Evolutionary conservation across 2,888 invertebrate species (phyloP), one percentile per base, ranked within the genome.

Genomic region (Philhelius pedissequus): DNA sequence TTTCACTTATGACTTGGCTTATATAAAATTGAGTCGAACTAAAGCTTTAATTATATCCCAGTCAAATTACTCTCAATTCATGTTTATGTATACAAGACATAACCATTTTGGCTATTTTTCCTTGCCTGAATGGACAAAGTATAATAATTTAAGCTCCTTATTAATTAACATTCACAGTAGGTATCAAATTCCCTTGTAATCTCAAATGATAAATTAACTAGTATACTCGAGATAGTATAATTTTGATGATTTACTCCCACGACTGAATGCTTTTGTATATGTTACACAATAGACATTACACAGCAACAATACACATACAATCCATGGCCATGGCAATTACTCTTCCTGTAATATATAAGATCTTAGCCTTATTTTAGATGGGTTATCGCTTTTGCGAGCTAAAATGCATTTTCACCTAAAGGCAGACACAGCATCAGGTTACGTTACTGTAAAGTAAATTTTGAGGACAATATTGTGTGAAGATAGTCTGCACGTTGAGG

Each of bases 231-330:
- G 32, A 50, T 58, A n/a, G n/a, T n/a, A 70, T 70, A 64, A 71
- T 76, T 81, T 48, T 18, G 54, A 76, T 76, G 81, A 81, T 76
- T 75, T 75, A 80, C 75, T 56, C 66, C 60, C 38, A 35, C 45
- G 60, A 38, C 15, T 30, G 48, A 30, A 66, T 56, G 45, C 27
- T 18, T n/a, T 58, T 27, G 56, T n/a, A 9, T n/a, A n/a, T n/a
- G n/a, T n/a, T n/a, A n/a, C n/a, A n/a, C n/a, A n/a, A n/a, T 52
- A 32, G 0, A 48, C 15, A 4, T 25, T 52, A 15, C 15, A 27
- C 15, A 27, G 27, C 8, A n/a, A n/a, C n/a, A n/a, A n/a, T n/a
- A n/a, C n/a, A 27, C 15, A 48, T 6, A 43, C 30, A 54, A 45
- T 45, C 74, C 25, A 38, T 56, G 50, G 32, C n/a, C 15, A 48